Percentiles rank a stretch among this genome's conserved stretches.
Conservation (phyloP, 2,888 invertebrate genomes). For the Elaeidobius kamerunicus region DNA sequence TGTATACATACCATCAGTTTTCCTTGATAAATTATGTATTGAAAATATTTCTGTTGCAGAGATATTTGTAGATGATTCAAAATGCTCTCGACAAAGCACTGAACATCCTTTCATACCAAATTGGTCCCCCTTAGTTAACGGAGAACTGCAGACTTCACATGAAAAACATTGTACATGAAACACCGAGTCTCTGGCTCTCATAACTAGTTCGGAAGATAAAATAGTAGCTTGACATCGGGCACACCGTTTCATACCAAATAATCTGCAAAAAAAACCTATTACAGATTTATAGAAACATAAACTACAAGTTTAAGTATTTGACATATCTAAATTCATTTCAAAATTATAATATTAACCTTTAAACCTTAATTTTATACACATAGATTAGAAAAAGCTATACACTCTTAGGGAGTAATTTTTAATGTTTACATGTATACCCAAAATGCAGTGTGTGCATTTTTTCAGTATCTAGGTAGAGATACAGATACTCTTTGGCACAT, state of each 20-base stretch:
- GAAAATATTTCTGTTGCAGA: slow-evolving; percentile 39
- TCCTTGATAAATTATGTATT: slow-evolving; percentile 31
- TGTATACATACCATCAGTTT: slow-evolving; percentile 23
- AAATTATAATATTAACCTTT: no score
- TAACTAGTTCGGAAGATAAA: slow-evolving; percentile 87
- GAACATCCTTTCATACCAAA: slow-evolving; percentile 89
- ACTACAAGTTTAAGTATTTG: no score
- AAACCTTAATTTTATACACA: no score
- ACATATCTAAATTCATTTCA: no score
- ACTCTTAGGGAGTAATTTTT: no score
- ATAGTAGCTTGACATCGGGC: slow-evolving; percentile 87
- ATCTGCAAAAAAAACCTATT: slow-evolving; percentile 67
- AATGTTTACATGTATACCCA: no score
- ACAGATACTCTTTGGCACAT: no score
- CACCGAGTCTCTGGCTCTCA: slow-evolving; percentile 88
- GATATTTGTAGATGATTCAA: slow-evolving; percentile 53
- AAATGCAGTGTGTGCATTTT: no score
- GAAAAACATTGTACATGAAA: slow-evolving; percentile 96
- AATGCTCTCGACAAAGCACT: slow-evolving; percentile 80
- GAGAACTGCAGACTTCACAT: slow-evolving; percentile 82
- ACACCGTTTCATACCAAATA: slow-evolving; percentile 87
- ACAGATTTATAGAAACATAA: no score
- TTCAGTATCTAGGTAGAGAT: no score
- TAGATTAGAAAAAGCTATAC: no score
- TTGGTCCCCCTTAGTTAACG: slow-evolving; percentile 89